Base-by-base conservation (phyloP, 2,113 vertebrate genomes). In the Gnathonemus echidnorhynchus region DNA sequence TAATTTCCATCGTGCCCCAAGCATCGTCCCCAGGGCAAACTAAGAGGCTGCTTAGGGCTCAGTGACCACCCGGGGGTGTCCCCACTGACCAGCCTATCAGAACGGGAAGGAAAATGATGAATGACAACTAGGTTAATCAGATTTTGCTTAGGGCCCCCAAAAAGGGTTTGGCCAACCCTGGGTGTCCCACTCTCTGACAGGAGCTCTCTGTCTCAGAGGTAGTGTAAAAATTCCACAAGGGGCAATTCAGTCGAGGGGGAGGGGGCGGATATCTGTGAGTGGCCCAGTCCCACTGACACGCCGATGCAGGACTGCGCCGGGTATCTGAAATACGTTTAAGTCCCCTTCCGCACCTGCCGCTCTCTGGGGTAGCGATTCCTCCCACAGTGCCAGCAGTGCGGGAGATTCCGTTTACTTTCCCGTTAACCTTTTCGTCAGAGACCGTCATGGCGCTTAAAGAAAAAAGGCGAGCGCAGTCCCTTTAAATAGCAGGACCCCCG, bases 361-460 rank as follows among this genome's bases (percentile, higher is more conserved):
- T 56, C 31, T 2, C 19, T 0, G 7, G 74, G 35, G n/a, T 3
- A 11, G n/a, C 8, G 10, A 13, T 24, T 49, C 45, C 88, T 50
- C 62, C 15, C 15, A 19, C 15, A 1, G 27, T 21, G 15, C 17
- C 11, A 0, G n/a, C 9, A 7, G 10, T 35, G 11, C 8, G 4
- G 50, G 48, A 83, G 66, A 84, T 56, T 15, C 13, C 42, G 24
- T 45, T 58, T 42, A 31, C 31, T 45, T 19, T 31, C n/a, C 77
- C 50, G 31, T 50, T 46, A 27, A 58, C 31, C 31, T n/a, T 9
- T 19, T 24, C 1, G 24, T 5, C 39, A 15, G n/a, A 27, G 56
- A 42, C 17, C 62, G 88, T 91, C 84, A 31, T 4, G 66, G 52
- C 53, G 24, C 66, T 89, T 86, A 42, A 86, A 66, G 39, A 74